phyloP scores from a whole-genome alignment of 2,113 vertebrate genomes.

The Clarias magur region DNA sequence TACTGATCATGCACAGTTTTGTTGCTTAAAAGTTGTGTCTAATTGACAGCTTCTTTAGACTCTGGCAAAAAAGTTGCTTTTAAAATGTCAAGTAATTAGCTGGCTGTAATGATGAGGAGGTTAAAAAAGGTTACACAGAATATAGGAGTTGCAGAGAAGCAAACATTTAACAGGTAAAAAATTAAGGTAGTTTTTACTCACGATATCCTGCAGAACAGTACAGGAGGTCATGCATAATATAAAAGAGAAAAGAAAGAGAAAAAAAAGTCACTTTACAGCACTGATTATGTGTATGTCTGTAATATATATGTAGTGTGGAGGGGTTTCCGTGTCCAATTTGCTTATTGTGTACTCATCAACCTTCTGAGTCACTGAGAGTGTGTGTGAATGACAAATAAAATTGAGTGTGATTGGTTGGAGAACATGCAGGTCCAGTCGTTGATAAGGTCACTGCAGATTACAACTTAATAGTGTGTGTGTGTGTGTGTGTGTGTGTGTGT shows the following conservation, averaged over 20 bases:
- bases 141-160: slow-evolving; percentile 4
- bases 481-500: slow-evolving; percentile 21
- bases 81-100: slow-evolving; percentile 47
- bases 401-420: slow-evolving; percentile 18
- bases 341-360: slow-evolving; percentile 27
- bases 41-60: not conserved
- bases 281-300: slow-evolving; percentile 2
- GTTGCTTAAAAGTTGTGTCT: not conserved
- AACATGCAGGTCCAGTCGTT: slow-evolving; percentile 41
- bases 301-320: not conserved
- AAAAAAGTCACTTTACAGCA: slow-evolving; percentile 26
- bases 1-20: not conserved
- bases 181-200: slow-evolving; percentile 74
- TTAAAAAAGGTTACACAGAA: slow-evolving; percentile 13
- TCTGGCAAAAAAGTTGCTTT: slow-evolving; percentile 15
- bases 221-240: slow-evolving; percentile 37
- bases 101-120: not conserved
- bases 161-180: slow-evolving; percentile 23
- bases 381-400: slow-evolving; percentile 41
- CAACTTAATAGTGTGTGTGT: not conserved
- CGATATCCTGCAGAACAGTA: slow-evolving; percentile 81
- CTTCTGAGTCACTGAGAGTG: slow-evolving; percentile 31
- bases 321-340: not conserved
- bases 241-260: slow-evolving; percentile 44
- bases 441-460: slow-evolving; percentile 19